These are phyloP conservation scores for Synanthedon tipuliformis DNA, from an alignment of 2,888 invertebrate species.

Conservation along the genomic window DNA sequence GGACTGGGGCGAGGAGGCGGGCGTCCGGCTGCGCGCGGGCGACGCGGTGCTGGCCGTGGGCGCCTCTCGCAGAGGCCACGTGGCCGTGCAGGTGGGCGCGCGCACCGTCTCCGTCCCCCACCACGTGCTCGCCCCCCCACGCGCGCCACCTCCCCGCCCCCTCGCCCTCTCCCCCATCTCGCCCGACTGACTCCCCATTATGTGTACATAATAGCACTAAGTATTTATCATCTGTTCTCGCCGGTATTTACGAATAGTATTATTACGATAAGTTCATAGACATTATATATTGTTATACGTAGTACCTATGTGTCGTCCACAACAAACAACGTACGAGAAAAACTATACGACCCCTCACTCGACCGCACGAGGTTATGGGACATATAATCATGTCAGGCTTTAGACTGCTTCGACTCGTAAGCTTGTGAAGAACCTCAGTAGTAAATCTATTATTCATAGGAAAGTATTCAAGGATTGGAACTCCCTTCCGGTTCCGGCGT, in stretches of 20 bases:
- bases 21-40: conserved; percentile 66
- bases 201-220: conserved; percentile 38
- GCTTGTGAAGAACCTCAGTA: too few relatives aligned
- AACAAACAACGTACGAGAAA: too few relatives aligned
- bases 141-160: conserved; percentile 32
- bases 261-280: neutral
- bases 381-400: too few relatives aligned
- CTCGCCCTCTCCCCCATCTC: conserved; percentile 36
- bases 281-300: too few relatives aligned
- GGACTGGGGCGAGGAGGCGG: conserved; percentile 75
- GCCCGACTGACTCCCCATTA: conserved; percentile 2
- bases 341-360: too few relatives aligned
- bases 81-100: conserved; percentile 77
- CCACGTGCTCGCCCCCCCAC: conserved; percentile 52
- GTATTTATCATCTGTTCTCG: conserved; percentile 24
- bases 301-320: too few relatives aligned
- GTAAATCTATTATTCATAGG: too few relatives aligned
- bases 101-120: conserved; percentile 54
- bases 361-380: too few relatives aligned
- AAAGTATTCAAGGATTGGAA: too few relatives aligned
- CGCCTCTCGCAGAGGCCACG: conserved; percentile 88
- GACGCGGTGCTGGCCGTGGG: conserved; percentile 90
- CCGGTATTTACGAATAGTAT: neutral
- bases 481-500: too few relatives aligned
- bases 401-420: too few relatives aligned